A percentile compares a stretch with the other conserved stretches of the same genome.
phyloP scores from a whole-genome alignment of 2,888 invertebrate genomes.

The Iselma pallidipennis region DNA sequence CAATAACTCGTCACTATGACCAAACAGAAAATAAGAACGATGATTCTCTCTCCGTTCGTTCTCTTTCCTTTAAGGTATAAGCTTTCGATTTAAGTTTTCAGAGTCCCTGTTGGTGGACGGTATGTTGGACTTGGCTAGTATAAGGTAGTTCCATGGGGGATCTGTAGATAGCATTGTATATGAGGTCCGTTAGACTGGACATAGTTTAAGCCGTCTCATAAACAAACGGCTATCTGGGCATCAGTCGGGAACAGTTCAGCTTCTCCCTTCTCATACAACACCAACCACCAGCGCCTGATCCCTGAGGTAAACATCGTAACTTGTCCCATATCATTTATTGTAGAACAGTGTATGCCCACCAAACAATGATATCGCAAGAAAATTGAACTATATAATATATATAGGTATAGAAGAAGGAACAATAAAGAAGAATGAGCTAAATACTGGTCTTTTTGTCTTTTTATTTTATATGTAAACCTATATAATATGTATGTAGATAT shows the following conservation, averaged over 20 bases:
- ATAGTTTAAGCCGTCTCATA: conserved; percentile 58
- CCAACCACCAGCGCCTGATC: conserved; percentile 40
- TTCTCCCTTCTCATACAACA: conserved; percentile 27
- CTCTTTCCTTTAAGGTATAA: conserved; percentile 11
- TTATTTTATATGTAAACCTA: too few relatives aligned
- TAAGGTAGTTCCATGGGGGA: conserved; percentile 51
- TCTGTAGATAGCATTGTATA: conserved; percentile 58
- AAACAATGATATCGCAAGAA: conserved; percentile 29
- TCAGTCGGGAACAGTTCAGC: conserved; percentile 55
- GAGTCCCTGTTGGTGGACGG: conserved; percentile 18
- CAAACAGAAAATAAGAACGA: neutral
- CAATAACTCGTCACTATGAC: conserved; percentile 5
- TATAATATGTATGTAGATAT: neutral
- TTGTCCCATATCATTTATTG: conserved; percentile 46
- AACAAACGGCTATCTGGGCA: conserved; percentile 57
- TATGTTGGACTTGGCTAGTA: conserved; percentile 27
- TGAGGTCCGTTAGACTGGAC: conserved; percentile 58
- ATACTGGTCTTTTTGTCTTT: neutral
- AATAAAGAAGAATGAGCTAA: neutral
- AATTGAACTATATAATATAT: conserved; percentile 19
- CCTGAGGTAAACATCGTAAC: conserved; percentile 57
- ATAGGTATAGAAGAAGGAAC: conserved; percentile 1
- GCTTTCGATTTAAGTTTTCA: conserved; percentile 26
- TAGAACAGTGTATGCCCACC: conserved; percentile 26
- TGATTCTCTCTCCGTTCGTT: neutral